phyloP scores from a whole-genome alignment of 2,888 invertebrate species.

The Limulus polyphemus region DNA sequence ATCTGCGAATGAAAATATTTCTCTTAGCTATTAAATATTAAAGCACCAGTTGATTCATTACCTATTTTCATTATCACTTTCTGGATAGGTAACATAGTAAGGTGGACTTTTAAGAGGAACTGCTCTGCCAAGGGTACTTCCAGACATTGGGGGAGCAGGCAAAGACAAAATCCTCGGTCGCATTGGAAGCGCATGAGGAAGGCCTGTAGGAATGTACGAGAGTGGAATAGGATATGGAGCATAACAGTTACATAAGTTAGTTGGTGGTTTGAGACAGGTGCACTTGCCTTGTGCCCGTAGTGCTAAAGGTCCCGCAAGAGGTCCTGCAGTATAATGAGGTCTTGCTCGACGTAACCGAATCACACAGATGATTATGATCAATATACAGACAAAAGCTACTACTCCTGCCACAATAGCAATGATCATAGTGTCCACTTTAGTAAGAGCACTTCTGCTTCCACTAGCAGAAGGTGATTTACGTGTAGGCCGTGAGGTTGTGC shows the following conservation, averaged over 20 bases:
- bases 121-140: slow-evolving; percentile 12
- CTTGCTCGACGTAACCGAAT: slow-evolving; percentile 49
- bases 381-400: slow-evolving; percentile 74
- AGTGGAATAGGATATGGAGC: slow-evolving; percentile 36
- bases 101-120: slow-evolving; percentile 27
- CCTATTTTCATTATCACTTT: slow-evolving; percentile 34
- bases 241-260: slow-evolving; percentile 28
- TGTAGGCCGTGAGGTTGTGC: slow-evolving; percentile 16
- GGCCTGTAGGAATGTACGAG: slow-evolving; percentile 25
- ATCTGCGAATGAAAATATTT: too few relatives aligned
- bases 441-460: slow-evolving; percentile 38
- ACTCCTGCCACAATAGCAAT: slow-evolving; percentile 90
- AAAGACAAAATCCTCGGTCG: slow-evolving; percentile 36
- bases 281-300: slow-evolving; percentile 38
- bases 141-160: slow-evolving; percentile 36
- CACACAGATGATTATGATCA: slow-evolving; percentile 73
- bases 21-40: too few relatives aligned
- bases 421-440: slow-evolving; percentile 80
- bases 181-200: slow-evolving; percentile 27
- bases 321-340: slow-evolving; percentile 53
- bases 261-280: slow-evolving; percentile 42
- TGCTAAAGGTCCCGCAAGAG: slow-evolving; percentile 42
- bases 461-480: slow-evolving; percentile 7
- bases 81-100: slow-evolving; percentile 36
- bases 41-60: slow-evolving; percentile 1